Evolutionary conservation across 2,113 vertebrate species (phyloP), one percentile per base, ranked within the genome.

Genomic region (Nibea coibor): DNA sequence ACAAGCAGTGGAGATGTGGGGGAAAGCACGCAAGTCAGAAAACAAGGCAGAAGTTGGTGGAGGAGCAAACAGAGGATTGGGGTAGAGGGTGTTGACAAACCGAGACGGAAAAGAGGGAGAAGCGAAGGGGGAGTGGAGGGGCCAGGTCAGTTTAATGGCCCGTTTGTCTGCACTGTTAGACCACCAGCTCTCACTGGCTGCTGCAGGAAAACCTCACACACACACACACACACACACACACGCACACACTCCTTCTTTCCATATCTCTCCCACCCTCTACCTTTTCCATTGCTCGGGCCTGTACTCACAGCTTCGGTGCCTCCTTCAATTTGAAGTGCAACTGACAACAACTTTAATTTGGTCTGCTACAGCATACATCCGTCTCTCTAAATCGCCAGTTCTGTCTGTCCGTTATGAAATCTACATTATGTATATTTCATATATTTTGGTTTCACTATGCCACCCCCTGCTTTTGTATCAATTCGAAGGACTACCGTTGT

Each of bases 61-160:
- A 47, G 63, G 17, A 50, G 68, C 68, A 50, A 68, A 74, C 28
- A 67, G 24, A 50, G 28, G 63, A 20, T 14, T 4, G n/a, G 51
- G 51, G 51, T 15, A 15, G 51, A 10, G 19, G 63, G 80, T 78
- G 57, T 64, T 57, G 79, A 82, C 80, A 77, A 82, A 82, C 43
- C 31, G 14, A 70, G 45, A 72, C 3, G 3, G 51, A 72, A 85
- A 82, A 78, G 5, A 28, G 22, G 73, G 54, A 84, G 72, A 54
- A 56, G 51, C 62, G 31, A 51, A 81, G 48, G 45, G 56, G 76
- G 82, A 75, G 87, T 57, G 71, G 31, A 77, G 50, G 70, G 71
- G 67, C 77, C 83, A 64, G 83, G 86, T 71, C 81, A 79, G 24
- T 91, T 72, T 93, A 94, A 94, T 88, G 90, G 90, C 61, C 77